Evolutionary conservation across 2,113 vertebrate genomes (phyloP).

Genomic region (Hypanus sabinus): DNA sequence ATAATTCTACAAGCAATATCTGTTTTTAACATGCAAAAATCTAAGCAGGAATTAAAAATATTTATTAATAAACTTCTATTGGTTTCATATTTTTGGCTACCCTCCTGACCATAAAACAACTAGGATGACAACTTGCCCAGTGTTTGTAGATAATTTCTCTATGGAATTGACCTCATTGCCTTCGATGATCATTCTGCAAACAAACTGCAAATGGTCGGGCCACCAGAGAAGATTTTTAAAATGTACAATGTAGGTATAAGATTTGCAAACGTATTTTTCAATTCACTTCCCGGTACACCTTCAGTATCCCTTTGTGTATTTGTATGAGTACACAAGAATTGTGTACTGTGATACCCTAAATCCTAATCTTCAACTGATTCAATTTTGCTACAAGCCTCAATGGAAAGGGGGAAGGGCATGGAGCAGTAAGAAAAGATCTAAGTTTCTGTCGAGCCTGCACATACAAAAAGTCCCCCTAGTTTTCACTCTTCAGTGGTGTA

Average conservation of each 20-base stretch:
- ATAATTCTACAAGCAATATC: constrained; percentile 1
- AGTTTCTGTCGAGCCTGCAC: too few relatives aligned
- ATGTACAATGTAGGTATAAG: not conserved
- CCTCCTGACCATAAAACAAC: not conserved
- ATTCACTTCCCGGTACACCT: not conserved
- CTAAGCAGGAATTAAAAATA: not conserved
- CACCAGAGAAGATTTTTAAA: not conserved
- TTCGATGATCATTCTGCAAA: not conserved
- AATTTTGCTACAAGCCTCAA: not conserved
- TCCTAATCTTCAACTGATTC: not conserved
- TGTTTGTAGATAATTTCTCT: not conserved
- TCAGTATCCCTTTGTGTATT: not conserved
- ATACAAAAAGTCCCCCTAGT: not conserved
- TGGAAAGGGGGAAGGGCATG: not conserved
- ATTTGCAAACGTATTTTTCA: not conserved
- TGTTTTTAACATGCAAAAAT: not conserved
- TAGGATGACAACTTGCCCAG: not conserved
- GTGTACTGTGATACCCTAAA: not conserved
- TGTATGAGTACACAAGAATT: not conserved
- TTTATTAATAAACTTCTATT: not conserved
- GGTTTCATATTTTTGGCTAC: not conserved
- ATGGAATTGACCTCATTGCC: not conserved
- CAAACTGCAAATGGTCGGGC: not conserved
- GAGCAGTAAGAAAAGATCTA: not conserved
- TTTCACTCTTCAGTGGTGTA: not conserved